These are phyloP conservation scores for Mylabris sibirica DNA, from an alignment of 2,888 invertebrate genomes.

Conservation along the genomic window DNA sequence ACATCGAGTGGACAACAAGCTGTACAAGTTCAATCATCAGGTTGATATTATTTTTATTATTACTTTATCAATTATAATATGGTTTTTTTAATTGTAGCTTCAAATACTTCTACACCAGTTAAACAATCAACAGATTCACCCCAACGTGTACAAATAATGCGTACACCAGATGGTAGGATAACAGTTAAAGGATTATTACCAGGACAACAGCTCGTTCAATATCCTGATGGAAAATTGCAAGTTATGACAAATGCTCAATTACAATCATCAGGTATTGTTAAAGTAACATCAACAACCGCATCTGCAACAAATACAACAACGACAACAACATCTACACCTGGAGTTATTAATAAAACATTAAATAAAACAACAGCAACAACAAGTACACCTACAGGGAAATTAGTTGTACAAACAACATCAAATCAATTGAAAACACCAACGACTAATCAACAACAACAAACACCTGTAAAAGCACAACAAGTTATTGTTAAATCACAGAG, in stretches of 20 bases:
- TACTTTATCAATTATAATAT: background rate
- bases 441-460: slow-evolving; percentile 29
- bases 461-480: slow-evolving; percentile 53
- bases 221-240: slow-evolving; percentile 93
- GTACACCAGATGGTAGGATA: slow-evolving; percentile 88
- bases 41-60: slow-evolving; percentile 41
- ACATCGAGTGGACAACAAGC: slow-evolving; percentile 56
- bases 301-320: slow-evolving; percentile 51
- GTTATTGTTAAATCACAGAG: slow-evolving; percentile 55
- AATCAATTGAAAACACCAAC: slow-evolving; percentile 28
- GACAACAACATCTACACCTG: slow-evolving; percentile 48
- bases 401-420: slow-evolving; percentile 42
- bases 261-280: slow-evolving; percentile 59
- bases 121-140: slow-evolving; percentile 53
- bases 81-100: background rate
- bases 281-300: slow-evolving; percentile 44
- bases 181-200: slow-evolving; percentile 91
- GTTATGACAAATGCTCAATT: slow-evolving; percentile 74
- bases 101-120: slow-evolving; percentile 48
- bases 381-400: slow-evolving; percentile 50
- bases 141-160: slow-evolving; percentile 90
- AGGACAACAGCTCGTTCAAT: slow-evolving; percentile 91
- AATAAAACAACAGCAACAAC: slow-evolving; percentile 47
- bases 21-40: slow-evolving; percentile 61
- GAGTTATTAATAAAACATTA: slow-evolving; percentile 50